Evolutionary conservation across 2,888 invertebrate species (phyloP), one percentile per base, ranked within the genome.

Genomic region (Leptinotarsa tumamoca): DNA sequence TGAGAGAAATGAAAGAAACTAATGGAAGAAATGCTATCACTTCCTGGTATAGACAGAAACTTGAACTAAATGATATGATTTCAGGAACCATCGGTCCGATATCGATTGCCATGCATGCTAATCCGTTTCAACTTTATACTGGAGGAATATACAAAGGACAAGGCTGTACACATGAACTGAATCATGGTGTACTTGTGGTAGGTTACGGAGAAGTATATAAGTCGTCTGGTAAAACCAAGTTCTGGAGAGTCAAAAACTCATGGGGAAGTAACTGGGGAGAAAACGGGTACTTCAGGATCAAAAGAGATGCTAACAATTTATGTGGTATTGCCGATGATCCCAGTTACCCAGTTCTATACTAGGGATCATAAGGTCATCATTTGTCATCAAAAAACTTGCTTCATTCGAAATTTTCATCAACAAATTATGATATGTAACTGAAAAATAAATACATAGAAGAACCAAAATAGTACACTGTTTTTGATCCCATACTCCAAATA

Each of bases 51-150:
- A 10, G 10, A 43, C 43, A 43, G 43, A 10, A 10, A 43, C 43
- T 43, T 43, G 43, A 33, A 43, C 1, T 7, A 0, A 10, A 43
- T 43, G 0, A 0, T 43, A 43, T 17, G 52, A 71, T 73, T 76
- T 27, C 21, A 76, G 76, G 73, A 49, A 68, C 63, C 23, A 43
- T 73, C n/a, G 76, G 76, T 54, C 76, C 76, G 27, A 68, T 76
- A n/a, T 56, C 76, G 5, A 50, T 73, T 18, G 76, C 56, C 13
- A 68, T 76, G 3, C 27, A 76, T 51, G 73, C 71, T 23, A 58
- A 71, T 4, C 71, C 76, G 23, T 23, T 76, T 7, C 73, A 73
- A 27, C 23, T 73, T 3, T 76, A 76, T 50, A 0, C 13, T 3
- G 56, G 73, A 67, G 76, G 76, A 54, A 68, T 76, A 49, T 54